A percentile compares a stretch with the other conserved stretches of the same genome.
Evolutionary conservation across 92 coral and sea anemone genomes (phyloP).

Genomic region (Galaxea fascicularis): DNA sequence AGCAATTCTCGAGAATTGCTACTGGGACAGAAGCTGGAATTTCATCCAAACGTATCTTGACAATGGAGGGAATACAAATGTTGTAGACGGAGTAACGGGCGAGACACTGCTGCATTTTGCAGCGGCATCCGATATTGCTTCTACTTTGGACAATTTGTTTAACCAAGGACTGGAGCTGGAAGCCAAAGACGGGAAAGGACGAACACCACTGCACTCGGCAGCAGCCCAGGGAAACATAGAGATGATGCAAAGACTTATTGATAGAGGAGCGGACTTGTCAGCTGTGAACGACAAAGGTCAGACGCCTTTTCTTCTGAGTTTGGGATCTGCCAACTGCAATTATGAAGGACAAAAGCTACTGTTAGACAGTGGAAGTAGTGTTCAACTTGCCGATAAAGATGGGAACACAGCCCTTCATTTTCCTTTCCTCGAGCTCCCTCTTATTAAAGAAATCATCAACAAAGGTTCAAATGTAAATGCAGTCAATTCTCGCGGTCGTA

Average conservation of each 20-base stretch:
- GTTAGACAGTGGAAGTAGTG: neutral
- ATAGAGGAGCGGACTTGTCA: slow-evolving; percentile 55
- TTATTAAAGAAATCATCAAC: neutral
- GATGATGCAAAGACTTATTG: slow-evolving; percentile 58
- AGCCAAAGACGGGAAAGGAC: slow-evolving; percentile 36
- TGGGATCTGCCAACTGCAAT: neutral
- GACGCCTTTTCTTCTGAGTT: slow-evolving; percentile 53
- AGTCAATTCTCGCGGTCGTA: neutral
- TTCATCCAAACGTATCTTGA: neutral
- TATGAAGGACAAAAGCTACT: neutral
- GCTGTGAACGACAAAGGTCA: slow-evolving; percentile 53
- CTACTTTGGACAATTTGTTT: slow-evolving; percentile 9
- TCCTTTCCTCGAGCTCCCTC: neutral
- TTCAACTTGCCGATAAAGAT: slow-evolving; percentile 16
- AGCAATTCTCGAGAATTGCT: neutral
- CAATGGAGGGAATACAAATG: slow-evolving; percentile 13
- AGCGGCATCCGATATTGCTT: neutral
- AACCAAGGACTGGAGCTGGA: slow-evolving; percentile 22
- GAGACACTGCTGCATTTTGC: slow-evolving; percentile 31
- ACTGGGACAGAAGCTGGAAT: neutral
- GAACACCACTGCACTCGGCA: slow-evolving; percentile 78
- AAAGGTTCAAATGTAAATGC: slow-evolving; percentile 17
- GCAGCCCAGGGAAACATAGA: slow-evolving; percentile 51
- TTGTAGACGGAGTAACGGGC: neutral
- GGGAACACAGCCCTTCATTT: slow-evolving; percentile 33